Evolutionary conservation across 2,888 invertebrate species (phyloP).

Genomic region (Platycnemis pennipes): DNA sequence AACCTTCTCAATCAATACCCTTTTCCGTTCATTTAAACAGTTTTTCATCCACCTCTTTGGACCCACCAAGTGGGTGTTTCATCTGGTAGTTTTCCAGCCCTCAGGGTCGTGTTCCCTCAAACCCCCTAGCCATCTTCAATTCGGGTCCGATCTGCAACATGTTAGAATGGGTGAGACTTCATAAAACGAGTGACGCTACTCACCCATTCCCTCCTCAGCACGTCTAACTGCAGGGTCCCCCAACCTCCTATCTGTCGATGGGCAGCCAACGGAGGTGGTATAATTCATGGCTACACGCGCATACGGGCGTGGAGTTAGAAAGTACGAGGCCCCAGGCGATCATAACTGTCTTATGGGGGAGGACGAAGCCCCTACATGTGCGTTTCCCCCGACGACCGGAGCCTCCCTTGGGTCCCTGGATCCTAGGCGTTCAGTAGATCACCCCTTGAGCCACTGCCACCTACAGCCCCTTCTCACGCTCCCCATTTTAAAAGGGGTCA

Average conservation of each 20-base stretch:
- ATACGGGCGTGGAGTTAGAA: not conserved
- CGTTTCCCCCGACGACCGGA: not conserved
- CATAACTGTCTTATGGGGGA: conserved; percentile 1
- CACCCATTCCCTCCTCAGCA: not conserved
- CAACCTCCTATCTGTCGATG: not conserved
- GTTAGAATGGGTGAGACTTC: not conserved
- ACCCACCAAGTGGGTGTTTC: too few species aligned
- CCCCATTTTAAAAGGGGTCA: too few species aligned
- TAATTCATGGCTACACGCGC: not conserved
- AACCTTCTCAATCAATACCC: too few species aligned
- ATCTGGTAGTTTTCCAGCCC: not conserved
- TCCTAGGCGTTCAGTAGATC: not conserved
- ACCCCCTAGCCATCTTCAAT: not conserved
- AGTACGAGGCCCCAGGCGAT: conserved; percentile 18
- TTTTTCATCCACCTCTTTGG: too few species aligned
- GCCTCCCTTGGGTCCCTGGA: not conserved
- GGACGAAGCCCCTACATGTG: not conserved
- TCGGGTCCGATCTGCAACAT: not conserved
- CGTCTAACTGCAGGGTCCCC: not conserved
- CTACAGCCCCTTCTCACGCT: too few species aligned
- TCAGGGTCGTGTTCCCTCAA: not conserved
- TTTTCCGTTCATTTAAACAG: too few species aligned
- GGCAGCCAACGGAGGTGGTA: not conserved
- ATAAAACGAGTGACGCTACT: conserved; percentile 18
- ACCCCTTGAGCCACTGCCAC: not conserved